These are phyloP conservation scores for Ptyas mucosa DNA, from an alignment of 2,113 vertebrate species.

Conservation along the genomic window DNA sequence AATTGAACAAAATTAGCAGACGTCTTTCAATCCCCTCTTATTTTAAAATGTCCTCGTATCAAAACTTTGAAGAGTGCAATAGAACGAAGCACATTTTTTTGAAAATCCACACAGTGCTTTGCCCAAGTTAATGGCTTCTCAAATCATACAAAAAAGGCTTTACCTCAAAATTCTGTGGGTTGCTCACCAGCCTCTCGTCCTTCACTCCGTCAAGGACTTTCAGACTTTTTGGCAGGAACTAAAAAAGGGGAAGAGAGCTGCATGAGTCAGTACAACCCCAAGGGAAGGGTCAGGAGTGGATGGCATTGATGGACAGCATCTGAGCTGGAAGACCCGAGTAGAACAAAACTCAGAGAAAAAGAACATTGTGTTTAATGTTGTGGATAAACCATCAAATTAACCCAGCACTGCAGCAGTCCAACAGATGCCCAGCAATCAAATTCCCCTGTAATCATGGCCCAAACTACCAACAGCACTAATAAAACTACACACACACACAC, in stretches of 20 bases:
- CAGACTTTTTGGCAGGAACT: background rate
- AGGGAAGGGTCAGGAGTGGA: background rate
- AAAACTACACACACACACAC: constrained; percentile 17
- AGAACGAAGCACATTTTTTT: background rate
- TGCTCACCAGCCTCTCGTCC: background rate
- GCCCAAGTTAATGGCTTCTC: background rate
- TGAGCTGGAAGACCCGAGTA: background rate
- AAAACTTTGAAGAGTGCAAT: background rate
- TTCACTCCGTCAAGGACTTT: background rate
- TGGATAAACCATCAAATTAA: constrained; percentile 20
- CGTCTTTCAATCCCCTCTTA: background rate
- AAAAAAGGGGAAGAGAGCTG: background rate
- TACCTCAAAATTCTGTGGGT: background rate
- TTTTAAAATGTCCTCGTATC: background rate
- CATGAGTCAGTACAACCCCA: background rate
- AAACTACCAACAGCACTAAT: constrained; percentile 24
- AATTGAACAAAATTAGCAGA: background rate
- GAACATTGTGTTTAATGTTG: background rate
- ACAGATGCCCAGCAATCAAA: constrained; percentile 52
- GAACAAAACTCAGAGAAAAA: background rate
- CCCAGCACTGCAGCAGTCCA: background rate
- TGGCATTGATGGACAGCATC: background rate
- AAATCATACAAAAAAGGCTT: background rate
- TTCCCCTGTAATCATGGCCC: constrained; percentile 23
- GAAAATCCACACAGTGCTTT: background rate